Evolutionary conservation across 2,113 vertebrate genomes (phyloP).

Genomic region (Myocastor coypus): DNA sequence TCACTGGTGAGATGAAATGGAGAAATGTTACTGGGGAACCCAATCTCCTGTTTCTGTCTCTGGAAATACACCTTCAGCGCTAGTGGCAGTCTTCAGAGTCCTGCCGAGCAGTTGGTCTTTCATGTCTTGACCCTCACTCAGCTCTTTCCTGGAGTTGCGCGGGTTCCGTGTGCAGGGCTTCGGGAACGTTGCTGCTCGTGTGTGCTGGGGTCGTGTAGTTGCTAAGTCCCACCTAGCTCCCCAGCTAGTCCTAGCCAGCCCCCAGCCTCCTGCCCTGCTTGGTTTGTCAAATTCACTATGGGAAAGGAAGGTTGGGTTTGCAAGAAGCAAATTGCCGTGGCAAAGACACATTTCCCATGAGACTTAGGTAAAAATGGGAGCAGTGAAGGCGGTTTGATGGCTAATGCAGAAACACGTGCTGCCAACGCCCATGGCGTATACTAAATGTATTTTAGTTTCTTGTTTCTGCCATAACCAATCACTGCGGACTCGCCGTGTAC

Average conservation of each 20-base stretch:
- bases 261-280: not conserved
- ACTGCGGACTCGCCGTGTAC: not conserved
- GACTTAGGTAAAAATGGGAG: not conserved
- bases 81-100: too few species aligned
- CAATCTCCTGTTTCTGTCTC: too few species aligned
- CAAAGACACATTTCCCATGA: not conserved
- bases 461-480: not conserved
- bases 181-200: not conserved
- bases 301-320: not conserved
- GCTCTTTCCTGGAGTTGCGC: not conserved
- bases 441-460: not conserved
- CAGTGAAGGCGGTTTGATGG: not conserved
- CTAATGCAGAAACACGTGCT: too few species aligned
- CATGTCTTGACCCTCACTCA: too few species aligned
- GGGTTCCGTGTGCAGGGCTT: not conserved
- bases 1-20: too few species aligned
- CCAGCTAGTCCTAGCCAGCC: not conserved
- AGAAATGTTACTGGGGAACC: too few species aligned
- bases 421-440: rapidly evolving
- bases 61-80: too few species aligned
- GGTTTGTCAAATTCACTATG: not conserved
- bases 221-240: not conserved
- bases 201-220: not conserved
- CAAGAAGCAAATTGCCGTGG: not conserved
- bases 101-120: too few species aligned